A percentile compares a stretch with the other conserved stretches of the same genome.
These are phyloP conservation scores for Callinectes sapidus DNA, from an alignment of 2,888 invertebrate species.

Conservation along the genomic window DNA sequence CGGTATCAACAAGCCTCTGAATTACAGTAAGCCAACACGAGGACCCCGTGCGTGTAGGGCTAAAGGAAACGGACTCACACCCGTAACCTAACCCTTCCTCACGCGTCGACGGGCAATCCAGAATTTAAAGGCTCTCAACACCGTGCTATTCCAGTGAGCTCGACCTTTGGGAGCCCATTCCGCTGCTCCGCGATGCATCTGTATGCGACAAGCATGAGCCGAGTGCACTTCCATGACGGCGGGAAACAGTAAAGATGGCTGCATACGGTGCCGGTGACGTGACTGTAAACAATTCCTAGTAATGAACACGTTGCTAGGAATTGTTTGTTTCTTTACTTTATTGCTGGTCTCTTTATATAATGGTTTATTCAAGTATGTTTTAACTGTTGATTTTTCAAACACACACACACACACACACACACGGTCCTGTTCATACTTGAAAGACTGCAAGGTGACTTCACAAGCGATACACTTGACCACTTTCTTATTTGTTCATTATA, in stretches of 20 bases:
- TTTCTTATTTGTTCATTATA: neutral
- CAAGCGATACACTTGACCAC: neutral
- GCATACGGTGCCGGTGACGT: neutral
- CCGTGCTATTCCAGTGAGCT: neutral
- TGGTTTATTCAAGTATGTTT: neutral
- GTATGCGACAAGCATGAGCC: neutral
- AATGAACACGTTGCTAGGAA: neutral
- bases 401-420: slow-evolving; percentile 1
- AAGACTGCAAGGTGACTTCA: neutral
- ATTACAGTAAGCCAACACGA: neutral
- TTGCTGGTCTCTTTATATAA: neutral
- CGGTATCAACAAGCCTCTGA: neutral
- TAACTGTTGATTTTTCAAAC: neutral
- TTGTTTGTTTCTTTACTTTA: neutral
- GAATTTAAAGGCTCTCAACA: neutral
- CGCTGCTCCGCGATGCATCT: neutral
- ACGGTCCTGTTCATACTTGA: no score
- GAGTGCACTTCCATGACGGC: neutral
- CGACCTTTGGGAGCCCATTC: neutral
- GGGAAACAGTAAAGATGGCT: neutral
- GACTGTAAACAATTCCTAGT: no score
- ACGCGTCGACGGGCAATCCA: neutral
- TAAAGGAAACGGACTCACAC: neutral
- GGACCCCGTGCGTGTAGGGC: neutral
- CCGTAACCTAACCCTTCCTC: neutral